These are phyloP conservation scores for Brachionichthys hirsutus DNA, from an alignment of 2,113 vertebrate species.

Conservation along the genomic window DNA sequence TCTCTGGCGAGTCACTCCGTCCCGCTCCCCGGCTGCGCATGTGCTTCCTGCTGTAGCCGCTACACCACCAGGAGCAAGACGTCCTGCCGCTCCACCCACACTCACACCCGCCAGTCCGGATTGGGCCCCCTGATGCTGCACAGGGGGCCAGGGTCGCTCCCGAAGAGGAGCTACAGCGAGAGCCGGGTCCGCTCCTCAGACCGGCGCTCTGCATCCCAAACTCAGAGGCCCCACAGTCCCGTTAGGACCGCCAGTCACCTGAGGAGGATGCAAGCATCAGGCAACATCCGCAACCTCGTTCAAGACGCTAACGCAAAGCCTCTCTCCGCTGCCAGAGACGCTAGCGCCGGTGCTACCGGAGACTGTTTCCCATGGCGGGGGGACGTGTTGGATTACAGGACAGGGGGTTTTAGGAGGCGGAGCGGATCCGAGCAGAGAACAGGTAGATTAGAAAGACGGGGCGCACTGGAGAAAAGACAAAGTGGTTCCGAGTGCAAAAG, in stretches of 20 bases:
- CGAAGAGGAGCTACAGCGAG: constrained; percentile 75
- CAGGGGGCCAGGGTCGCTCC: background rate
- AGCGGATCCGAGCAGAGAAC: constrained; percentile 57
- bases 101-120: constrained; percentile 44
- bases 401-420: constrained; percentile 24
- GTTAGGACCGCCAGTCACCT: constrained; percentile 56
- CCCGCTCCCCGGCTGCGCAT: constrained; percentile 52
- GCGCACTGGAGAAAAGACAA: constrained; percentile 32
- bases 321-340: constrained; percentile 14
- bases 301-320: constrained; percentile 27
- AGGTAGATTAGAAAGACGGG: constrained; percentile 3
- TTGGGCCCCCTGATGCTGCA: constrained; percentile 43
- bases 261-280: constrained; percentile 73
- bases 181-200: constrained; percentile 51
- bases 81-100: constrained; percentile 49
- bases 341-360: background rate
- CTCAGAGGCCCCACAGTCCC: constrained; percentile 48
- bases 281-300: constrained; percentile 71
- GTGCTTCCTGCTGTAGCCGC: constrained; percentile 47
- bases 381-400: constrained; percentile 16
- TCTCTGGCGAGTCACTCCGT: constrained; percentile 56
- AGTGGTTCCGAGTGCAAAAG: constrained; percentile 54
- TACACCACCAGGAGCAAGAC: constrained; percentile 39
- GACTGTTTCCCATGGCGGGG: background rate
- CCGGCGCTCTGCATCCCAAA: background rate